Evolutionary conservation across 2,888 invertebrate genomes (phyloP).

Genomic region (Leucophenga montana): DNA sequence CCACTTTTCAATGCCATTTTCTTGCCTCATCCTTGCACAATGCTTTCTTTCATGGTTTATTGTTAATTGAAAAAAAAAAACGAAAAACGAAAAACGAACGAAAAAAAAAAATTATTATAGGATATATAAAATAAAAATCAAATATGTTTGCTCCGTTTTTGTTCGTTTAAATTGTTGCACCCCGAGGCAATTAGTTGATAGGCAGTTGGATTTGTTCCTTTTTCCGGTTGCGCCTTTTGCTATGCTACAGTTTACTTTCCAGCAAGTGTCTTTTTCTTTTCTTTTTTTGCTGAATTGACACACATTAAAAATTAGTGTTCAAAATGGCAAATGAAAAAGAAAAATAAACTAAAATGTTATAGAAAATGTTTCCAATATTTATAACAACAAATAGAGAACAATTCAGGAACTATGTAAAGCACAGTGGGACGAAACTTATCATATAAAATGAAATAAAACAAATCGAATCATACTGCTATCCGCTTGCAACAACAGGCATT

Average conservation of each 20-base stretch:
- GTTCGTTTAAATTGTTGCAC: constrained; percentile 46
- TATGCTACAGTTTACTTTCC: constrained; percentile 45
- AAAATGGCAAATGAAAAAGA: not conserved
- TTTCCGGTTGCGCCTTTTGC: constrained; percentile 16
- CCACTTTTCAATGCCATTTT: not conserved
- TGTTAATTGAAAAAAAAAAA: constrained; percentile 14
- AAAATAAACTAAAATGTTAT: not conserved
- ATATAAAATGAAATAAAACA: not conserved
- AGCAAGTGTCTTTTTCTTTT: constrained; percentile 52
- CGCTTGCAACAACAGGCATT: no score
- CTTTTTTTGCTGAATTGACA: constrained; percentile 29
- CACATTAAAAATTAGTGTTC: constrained; percentile 33
- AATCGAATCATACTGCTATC: not conserved
- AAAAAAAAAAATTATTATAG: no score
- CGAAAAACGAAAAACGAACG: no score
- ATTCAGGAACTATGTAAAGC: no score
- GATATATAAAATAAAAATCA: not conserved
- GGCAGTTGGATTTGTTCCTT: constrained; percentile 45
- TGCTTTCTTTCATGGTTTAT: not conserved
- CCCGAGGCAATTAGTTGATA: constrained; percentile 34
- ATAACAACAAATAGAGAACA: not conserved
- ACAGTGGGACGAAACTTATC: not conserved
- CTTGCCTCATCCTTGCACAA: not conserved
- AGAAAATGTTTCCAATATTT: not conserved
- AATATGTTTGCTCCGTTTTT: constrained; percentile 32